phyloP scores from a whole-genome alignment of 2,113 vertebrate species.

The Eubucco bourcierii region DNA sequence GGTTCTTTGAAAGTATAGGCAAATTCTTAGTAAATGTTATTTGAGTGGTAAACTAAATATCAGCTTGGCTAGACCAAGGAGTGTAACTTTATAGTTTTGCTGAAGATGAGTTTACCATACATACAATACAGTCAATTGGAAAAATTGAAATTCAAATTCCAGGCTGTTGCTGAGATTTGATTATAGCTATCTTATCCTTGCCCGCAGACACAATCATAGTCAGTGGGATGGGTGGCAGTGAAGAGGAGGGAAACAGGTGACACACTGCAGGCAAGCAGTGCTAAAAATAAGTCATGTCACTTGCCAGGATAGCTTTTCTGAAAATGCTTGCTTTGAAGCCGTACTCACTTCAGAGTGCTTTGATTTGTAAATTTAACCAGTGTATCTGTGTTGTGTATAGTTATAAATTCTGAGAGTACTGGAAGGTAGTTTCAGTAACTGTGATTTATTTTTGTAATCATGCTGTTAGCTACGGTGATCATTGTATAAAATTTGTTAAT shows the following conservation, averaged over 20 bases:
- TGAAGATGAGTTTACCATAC: background rate
- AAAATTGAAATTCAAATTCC: background rate
- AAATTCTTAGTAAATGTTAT: background rate
- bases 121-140: background rate
- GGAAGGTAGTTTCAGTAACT: conserved; percentile 4
- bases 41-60: background rate
- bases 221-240: background rate
- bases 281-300: background rate
- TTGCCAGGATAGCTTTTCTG: background rate
- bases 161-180: background rate
- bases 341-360: background rate
- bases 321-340: background rate
- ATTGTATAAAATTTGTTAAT: background rate
- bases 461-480: background rate
- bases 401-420: background rate
- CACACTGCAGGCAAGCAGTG: background rate
- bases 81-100: background rate
- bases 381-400: background rate
- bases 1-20: background rate
- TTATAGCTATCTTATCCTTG: background rate
- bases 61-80: background rate
- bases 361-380: background rate
- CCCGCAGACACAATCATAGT: background rate
- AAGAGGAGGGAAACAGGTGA: background rate
- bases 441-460: conserved; percentile 17